A percentile compares a stretch with the other conserved stretches of the same genome.
These are phyloP conservation scores for Drosophila setosimentum DNA, from an alignment of 2,888 invertebrate species.

Conservation along the genomic window DNA sequence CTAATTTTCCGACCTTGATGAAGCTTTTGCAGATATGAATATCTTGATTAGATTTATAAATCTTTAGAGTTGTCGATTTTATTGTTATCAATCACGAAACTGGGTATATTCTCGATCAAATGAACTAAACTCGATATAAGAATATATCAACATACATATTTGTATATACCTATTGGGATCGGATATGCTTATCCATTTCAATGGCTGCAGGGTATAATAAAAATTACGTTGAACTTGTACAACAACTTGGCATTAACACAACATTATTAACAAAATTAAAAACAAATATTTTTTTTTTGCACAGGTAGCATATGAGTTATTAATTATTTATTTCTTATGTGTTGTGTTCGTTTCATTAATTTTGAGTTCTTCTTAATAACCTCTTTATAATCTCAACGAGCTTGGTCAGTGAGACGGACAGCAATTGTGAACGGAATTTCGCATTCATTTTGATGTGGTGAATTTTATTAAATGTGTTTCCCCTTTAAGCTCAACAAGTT, in stretches of 20 bases:
- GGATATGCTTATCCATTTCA: background rate
- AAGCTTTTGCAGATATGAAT: background rate
- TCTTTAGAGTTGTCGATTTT: background rate
- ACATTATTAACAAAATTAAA: background rate
- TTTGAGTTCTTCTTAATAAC: background rate
- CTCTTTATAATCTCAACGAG: background rate
- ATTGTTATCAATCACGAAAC: background rate
- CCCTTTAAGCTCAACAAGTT: background rate
- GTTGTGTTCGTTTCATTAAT: background rate
- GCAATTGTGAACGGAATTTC: background rate
- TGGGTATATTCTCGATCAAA: background rate
- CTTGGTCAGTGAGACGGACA: background rate
- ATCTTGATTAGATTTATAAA: background rate
- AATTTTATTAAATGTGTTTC: background rate
- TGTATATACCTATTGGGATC: background rate
- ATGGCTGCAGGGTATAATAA: background rate
- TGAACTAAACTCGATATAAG: background rate
- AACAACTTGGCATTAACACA: background rate
- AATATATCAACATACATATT: background rate
- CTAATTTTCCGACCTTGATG: background rate
- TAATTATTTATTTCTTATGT: background rate
- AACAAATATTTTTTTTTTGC: background rate
- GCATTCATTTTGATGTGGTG: background rate
- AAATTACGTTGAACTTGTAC: background rate
- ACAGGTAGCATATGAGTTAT: background rate